Evolutionary conservation across 2,888 invertebrate genomes (phyloP).

Genomic region (Macrosiphum euphorbiae): DNA sequence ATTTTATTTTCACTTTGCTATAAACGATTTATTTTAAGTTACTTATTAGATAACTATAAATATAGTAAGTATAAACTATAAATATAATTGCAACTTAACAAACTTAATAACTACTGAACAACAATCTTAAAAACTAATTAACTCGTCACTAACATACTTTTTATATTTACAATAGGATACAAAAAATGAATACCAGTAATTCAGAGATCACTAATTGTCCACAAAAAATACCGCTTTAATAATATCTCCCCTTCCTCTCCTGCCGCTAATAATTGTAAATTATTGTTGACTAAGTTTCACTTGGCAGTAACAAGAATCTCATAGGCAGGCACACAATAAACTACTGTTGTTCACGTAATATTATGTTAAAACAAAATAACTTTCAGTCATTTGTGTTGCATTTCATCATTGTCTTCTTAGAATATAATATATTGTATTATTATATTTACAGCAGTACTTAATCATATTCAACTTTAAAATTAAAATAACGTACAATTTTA

Average conservation of each 20-base stretch:
- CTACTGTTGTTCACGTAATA: constrained; percentile 47
- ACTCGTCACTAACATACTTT: constrained; percentile 59
- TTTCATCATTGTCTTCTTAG: constrained; percentile 25
- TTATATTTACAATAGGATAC: constrained; percentile 62
- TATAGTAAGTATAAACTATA: constrained; percentile 58
- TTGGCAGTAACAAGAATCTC: constrained; percentile 56
- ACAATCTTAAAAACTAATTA: constrained; percentile 64
- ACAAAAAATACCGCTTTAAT: constrained; percentile 60
- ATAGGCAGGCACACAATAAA: constrained; percentile 35
- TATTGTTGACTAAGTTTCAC: constrained; percentile 23
- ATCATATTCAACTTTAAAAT: background rate
- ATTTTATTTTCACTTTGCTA: constrained; percentile 36
- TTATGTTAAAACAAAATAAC: constrained; percentile 28
- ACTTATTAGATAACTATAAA: constrained; percentile 50
- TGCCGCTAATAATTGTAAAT: constrained; percentile 3
- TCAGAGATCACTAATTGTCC: constrained; percentile 63
- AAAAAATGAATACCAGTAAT: constrained; percentile 63
- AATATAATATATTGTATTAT: background rate
- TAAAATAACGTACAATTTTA: background rate
- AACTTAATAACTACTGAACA: constrained; percentile 63
- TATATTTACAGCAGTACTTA: background rate
- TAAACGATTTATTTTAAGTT: constrained; percentile 56
- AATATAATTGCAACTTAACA: constrained; percentile 62
- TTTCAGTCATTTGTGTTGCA: constrained; percentile 56
- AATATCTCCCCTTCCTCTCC: constrained; percentile 20